Base-by-base conservation (phyloP, 1,140 invertebrate species). In the Heterodera schachtii region DNA sequence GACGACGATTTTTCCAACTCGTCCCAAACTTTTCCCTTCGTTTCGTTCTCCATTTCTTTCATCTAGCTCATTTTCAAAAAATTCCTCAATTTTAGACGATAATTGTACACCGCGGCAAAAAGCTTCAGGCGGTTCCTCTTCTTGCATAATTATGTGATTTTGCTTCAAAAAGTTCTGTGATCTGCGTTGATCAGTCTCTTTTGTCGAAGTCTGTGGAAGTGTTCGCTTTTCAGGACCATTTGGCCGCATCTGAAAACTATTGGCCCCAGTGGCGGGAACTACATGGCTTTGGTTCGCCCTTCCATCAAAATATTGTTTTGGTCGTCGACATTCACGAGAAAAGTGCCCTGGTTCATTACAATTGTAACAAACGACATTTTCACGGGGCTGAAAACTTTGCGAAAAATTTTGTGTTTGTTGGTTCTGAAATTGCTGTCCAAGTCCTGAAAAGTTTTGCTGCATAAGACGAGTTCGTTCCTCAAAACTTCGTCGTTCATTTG, bases 91-190 rank as follows among this genome's bases (percentile, higher is more conserved):
- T 71, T 71, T 2, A 13, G 69, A 8, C 11, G 7, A 6, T 1
- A 52, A 2, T 11, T 44, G 31, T 41, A 44, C 31, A 8, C 69
- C 31, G 2, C 13, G 44, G 11, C 44, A 41, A 71, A 41, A 6
- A 9, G 31, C 69, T 8, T 71, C 13, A 7, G 31, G 31, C 7
- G 7, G 7, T 7, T 8, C 44, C 7, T 71, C 13, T 44, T 41
- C 44, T 71, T 73, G 70, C 47, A 16, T 19, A 9, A 73, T 6
- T 19, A 73, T 44, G 16, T 6, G n/a, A 19, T 19, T 73, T n/a
- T 73, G 70, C 16, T 73, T 73, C 47, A 73, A 73, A 19, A 73
- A 73, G 47, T 73, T 73, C 47, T 49, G 43, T 16, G 57, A 60
- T 7, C 46, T 6, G 70, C 11, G 43, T 16, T 46, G 43, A 13